phyloP scores from a whole-genome alignment of 1,140 invertebrate species.

The Laupala kohalensis region DNA sequence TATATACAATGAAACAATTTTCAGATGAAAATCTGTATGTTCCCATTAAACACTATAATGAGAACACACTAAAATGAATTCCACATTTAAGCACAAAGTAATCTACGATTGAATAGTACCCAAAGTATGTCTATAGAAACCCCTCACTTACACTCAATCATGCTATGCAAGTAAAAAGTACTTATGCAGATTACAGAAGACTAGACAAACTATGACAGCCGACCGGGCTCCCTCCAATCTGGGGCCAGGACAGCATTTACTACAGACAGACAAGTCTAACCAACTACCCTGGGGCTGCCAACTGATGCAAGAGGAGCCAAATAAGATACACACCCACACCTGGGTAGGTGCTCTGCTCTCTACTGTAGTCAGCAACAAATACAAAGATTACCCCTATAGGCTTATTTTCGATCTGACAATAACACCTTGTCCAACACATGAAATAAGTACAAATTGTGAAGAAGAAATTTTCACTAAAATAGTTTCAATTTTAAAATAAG shows the following conservation, averaged over 20 bases:
- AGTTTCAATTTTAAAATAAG: no score
- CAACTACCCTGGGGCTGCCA: neutral
- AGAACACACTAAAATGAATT: neutral
- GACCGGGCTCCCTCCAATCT: neutral
- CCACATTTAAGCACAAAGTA: neutral
- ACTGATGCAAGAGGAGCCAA: neutral
- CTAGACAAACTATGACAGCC: neutral
- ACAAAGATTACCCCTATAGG: neutral
- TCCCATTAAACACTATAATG: no score
- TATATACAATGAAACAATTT: no score
- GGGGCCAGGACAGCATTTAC: neutral
- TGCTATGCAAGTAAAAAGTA: constrained; percentile 4
- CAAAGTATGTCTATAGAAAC: neutral
- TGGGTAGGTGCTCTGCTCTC: neutral
- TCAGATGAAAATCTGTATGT: no score
- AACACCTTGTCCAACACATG: neutral
- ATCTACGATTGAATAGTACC: neutral
- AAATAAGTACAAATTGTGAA: neutral
- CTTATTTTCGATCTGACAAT: neutral
- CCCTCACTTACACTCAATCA: neutral
- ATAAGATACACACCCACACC: neutral
- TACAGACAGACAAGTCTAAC: neutral
- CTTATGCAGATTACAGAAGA: neutral
- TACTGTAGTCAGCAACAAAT: neutral
- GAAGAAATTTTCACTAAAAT: neutral